Evolutionary conservation across 2,797 vertebrate genomes (phyloP), one percentile per base, ranked within the genome.

Genomic region (Sebastes diaconus): DNA sequence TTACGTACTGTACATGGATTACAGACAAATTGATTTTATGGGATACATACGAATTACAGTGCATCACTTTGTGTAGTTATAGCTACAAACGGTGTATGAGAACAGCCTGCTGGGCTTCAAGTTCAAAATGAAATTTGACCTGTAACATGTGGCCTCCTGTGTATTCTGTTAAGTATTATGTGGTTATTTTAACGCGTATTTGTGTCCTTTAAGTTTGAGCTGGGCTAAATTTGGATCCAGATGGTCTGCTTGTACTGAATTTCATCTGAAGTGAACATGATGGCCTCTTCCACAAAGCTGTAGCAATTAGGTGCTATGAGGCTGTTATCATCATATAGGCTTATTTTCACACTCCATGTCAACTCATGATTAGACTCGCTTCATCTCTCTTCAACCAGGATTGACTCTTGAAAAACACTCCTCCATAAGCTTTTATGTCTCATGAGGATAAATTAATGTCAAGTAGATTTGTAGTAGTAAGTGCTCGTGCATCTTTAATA

Each of bases 361-460:
- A 71, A 70, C 29, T 50, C 73, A 39, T 59, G 69, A 85, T 79
- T 36, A 63, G 50, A 68, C 61, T 39, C 5, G 29, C 71, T 86
- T 63, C 61, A 57, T 68, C 54, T 50, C 6, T 2, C 68, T 60
- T 80, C 54, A 65, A 75, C 5, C 16, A 24, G 9, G 22, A 50
- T 34, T 65, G 30, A 69, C 68, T 81, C 24, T 57, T 61, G 46
- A 73, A 79, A 81, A 81, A 65, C 55, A 30, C 34, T 64, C 46
- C 29, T 73, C 77, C 67, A 60, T 29, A 46, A 65, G 68, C 46
- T 46, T 68, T 52, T 16, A 46, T 29, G 13, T 81, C 79, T 81
- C 81, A 10, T 6, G 59, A 81, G 72, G 29, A 79, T 77, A 72
- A 58, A 80, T 88, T 27, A 50, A 42, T 68, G 74, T 84, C 69